These are phyloP conservation scores for Choloepus didactylus DNA, from an alignment of 2,797 vertebrate genomes.

Conservation along the genomic window DNA sequence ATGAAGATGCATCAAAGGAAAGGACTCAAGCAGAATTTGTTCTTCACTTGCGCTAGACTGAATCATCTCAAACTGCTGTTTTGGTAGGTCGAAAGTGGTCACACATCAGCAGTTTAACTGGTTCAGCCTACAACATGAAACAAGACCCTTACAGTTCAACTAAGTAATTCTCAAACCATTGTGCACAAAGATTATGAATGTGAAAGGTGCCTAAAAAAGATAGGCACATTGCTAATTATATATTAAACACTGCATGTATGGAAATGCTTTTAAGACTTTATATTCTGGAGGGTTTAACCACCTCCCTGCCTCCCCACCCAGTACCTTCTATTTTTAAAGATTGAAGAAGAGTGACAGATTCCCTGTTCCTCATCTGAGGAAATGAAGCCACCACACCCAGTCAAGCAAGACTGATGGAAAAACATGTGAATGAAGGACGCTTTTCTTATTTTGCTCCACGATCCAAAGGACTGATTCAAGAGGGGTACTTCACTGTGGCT, in stretches of 20 bases:
- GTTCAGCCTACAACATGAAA: not conserved
- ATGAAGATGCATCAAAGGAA: conserved; percentile 37
- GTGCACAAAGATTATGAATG: not conserved
- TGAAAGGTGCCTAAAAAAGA: conserved; percentile 50
- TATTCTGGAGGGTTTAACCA: not conserved
- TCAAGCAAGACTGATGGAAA: conserved; percentile 72
- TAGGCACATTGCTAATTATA: not conserved
- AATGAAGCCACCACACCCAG: conserved; percentile 80
- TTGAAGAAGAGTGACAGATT: conserved; percentile 31
- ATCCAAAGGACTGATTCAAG: conserved; percentile 80
- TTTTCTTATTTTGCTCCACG: conserved; percentile 75
- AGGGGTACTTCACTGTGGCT: conserved; percentile 77
- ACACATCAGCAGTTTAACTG: conserved; percentile 14
- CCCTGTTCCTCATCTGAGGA: conserved; percentile 55
- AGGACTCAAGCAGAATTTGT: not conserved
- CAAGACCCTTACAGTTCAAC: not conserved
- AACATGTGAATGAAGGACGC: conserved; percentile 79
- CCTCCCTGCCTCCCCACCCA: too few relatives aligned
- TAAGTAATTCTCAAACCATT: not conserved
- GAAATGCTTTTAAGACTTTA: not conserved
- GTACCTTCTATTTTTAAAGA: conserved; percentile 59
- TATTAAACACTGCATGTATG: not conserved
- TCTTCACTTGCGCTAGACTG: not conserved
- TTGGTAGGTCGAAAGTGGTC: conserved; percentile 1
- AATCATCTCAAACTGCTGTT: conserved; percentile 45